Evolutionary conservation across 64 coral and sea anemone species (phyloP).

Genomic region (Montipora cactus): DNA sequence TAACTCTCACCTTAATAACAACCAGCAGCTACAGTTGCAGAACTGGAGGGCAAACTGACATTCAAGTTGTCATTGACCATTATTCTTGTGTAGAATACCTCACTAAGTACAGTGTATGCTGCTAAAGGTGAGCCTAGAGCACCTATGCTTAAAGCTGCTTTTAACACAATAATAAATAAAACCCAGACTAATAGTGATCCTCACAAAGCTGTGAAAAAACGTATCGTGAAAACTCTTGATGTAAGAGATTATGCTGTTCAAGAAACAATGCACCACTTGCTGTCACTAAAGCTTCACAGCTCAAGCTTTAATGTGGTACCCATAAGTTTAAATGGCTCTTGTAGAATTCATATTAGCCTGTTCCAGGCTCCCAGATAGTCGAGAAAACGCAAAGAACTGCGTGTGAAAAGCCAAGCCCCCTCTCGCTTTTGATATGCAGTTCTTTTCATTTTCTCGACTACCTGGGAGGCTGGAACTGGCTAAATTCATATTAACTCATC

Average conservation of each 20-base stretch:
- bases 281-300: constrained; percentile 4
- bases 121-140: constrained; percentile 6
- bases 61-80: constrained; percentile 47
- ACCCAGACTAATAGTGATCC: constrained; percentile 11
- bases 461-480: no score
- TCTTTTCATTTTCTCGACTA: no score
- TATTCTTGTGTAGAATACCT: constrained; percentile 10
- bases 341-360: background rate
- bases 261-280: constrained; percentile 60
- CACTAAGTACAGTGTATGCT: background rate
- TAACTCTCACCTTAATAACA: constrained; percentile 55
- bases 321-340: constrained; percentile 22
- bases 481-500: background rate
- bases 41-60: constrained; percentile 70
- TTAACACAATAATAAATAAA: constrained; percentile 12
- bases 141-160: constrained; percentile 25
- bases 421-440: no score
- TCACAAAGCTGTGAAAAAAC: constrained; percentile 29
- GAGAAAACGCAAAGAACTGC: no score
- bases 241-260: background rate
- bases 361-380: no score
- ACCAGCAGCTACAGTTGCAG: constrained; percentile 60
- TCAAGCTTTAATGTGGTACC: constrained; percentile 3
- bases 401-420: no score
- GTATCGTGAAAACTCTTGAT: constrained; percentile 24